Conservation (phyloP, 1,140 invertebrate genomes). For the fruit fly (Drosophila melanogaster) region DNA sequence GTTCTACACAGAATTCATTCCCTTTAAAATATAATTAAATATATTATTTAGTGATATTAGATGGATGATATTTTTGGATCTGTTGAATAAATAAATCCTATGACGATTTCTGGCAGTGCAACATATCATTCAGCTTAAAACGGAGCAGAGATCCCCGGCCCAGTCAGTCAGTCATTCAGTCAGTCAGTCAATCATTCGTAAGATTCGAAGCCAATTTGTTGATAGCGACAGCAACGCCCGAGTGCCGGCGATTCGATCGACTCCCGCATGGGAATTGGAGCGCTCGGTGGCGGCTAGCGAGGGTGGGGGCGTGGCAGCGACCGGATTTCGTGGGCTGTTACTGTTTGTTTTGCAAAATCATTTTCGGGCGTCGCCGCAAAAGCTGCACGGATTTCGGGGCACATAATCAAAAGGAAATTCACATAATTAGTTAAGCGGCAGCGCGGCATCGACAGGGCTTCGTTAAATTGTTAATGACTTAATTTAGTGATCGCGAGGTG, state of each 20-base stretch:
- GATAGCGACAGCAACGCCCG: slow-evolving; percentile 55
- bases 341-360: slow-evolving; percentile 77
- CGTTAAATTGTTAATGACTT: slow-evolving; percentile 83
- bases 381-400: slow-evolving; percentile 25
- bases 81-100: too few relatives aligned
- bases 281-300: slow-evolving; percentile 42
- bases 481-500: slow-evolving; percentile 74
- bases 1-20: too few relatives aligned
- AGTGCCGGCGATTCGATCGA: slow-evolving; percentile 72
- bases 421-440: slow-evolving; percentile 79
- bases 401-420: slow-evolving; percentile 78
- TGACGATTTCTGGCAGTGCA: slow-evolving; percentile 6
- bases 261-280: slow-evolving; percentile 64
- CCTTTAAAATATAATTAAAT: too few relatives aligned
- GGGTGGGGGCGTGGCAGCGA: slow-evolving; percentile 43
- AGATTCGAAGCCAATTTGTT: slow-evolving; percentile 81
- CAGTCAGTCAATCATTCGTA: slow-evolving; percentile 71
- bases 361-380: slow-evolving; percentile 62
- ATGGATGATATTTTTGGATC: background rate
- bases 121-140: slow-evolving; percentile 59
- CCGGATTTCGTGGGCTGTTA: slow-evolving; percentile 60
- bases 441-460: slow-evolving; percentile 52
- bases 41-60: too few relatives aligned
- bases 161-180: slow-evolving; percentile 66
- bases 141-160: slow-evolving; percentile 18